Percentiles rank a stretch among this genome's conserved stretches.
phyloP scores from a whole-genome alignment of 1,140 invertebrate genomes.

The Meloidogyne chitwoodi region DNA sequence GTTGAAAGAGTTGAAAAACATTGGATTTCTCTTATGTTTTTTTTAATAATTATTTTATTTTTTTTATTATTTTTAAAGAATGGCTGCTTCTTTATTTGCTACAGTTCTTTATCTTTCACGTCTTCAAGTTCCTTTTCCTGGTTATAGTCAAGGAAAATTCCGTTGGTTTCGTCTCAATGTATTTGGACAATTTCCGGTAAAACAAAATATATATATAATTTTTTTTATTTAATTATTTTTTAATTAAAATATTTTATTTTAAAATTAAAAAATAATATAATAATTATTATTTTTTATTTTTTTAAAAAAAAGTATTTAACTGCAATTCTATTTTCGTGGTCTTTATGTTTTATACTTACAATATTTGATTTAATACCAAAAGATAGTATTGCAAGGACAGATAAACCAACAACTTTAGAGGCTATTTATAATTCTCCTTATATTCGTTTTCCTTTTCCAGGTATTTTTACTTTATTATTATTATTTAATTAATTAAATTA shows the following conservation, averaged over 20 bases:
- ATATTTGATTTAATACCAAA: conserved; percentile 38
- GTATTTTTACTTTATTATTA: conserved; percentile 18
- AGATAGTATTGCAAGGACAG: conserved; percentile 50
- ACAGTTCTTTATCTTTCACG: conserved; percentile 53
- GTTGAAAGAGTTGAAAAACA: conserved; percentile 51
- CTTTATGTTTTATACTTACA: conserved; percentile 53
- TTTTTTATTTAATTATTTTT: too few relatives aligned
- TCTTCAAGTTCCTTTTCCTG: conserved; percentile 49
- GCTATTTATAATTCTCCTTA: conserved; percentile 48
- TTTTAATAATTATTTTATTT: not conserved
- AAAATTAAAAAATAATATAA: too few relatives aligned
- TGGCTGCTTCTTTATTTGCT: conserved; percentile 44
- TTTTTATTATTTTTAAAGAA: not conserved
- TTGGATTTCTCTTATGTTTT: conserved; percentile 53
- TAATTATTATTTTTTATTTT: not conserved
- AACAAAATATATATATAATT: too few relatives aligned
- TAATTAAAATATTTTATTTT: too few relatives aligned
- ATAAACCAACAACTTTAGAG: conserved; percentile 43
- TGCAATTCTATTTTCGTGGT: conserved; percentile 53
- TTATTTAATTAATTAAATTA: not conserved
- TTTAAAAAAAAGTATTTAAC: conserved; percentile 47
- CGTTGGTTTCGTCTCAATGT: conserved; percentile 37
- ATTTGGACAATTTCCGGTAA: conserved; percentile 58
- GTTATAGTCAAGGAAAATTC: conserved; percentile 44
- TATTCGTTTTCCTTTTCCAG: conserved; percentile 52